Base-by-base conservation (phyloP, 1,140 invertebrate genomes). In the Campoletis sonorensis region DNA sequence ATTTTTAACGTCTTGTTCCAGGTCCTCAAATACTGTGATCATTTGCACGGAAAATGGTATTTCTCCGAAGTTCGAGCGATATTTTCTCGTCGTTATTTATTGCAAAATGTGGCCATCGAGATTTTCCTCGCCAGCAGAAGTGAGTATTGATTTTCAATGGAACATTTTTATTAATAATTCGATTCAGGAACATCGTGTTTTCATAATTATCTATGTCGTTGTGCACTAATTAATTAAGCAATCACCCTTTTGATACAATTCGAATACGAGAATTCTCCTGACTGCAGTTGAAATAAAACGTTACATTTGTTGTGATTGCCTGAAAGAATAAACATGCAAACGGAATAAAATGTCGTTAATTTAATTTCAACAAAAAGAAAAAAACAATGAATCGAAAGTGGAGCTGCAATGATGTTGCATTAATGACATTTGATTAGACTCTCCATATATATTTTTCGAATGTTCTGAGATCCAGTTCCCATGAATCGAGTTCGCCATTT, bases 21-120 rank as follows among this genome's bases (percentile, higher is more conserved):
- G 97, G 97, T 99, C 33, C 92, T 99, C 80, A 97, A 98, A 87
- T 99, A 99, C 92, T 99, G 98, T 90, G 98, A 99, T 89, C 97
- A 99, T 91, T 93, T 99, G 4, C 98, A 99, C 91, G 98, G 98
- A 84, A 98, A 99, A 93, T 99, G 98, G 98, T 98, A 99, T 93
- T 99, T 99, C 93, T 98, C 97, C 78, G 99, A 99, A 93, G 98
- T 99, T 71, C 95, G 99, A 21, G 99, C 99, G 49, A 99, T 99
- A 85, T 99, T 99, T 93, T 98, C 98, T 3, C 94, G 99, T 8
- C 94, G 98, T 49, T 99, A 99, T 90, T 94, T 99, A 16, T 94
- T 99, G 68, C 98, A 99, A 91, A 99, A 99, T 93, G 96, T 98
- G 58, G 98, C 98, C 70, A 96, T 99, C 87, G 99, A 99, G 93